Percentiles rank a stretch among this genome's conserved stretches.
phyloP scores from a whole-genome alignment of 2,888 invertebrate species.

The Philaethria dido region DNA sequence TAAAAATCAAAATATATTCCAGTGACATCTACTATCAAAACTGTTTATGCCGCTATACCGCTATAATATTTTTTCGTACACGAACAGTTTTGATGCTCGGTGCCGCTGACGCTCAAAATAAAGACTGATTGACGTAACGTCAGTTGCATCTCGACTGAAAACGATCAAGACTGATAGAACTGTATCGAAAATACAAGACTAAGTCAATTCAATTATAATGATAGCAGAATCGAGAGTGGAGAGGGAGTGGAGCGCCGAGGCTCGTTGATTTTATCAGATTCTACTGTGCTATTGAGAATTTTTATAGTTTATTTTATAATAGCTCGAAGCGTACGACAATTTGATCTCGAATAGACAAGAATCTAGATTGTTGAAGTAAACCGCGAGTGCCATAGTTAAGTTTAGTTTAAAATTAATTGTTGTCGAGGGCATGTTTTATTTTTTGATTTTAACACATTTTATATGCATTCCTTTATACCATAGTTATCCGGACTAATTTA shows the following conservation, averaged over 20 bases:
- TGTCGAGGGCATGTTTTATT: slow-evolving; percentile 76
- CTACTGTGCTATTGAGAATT: slow-evolving; percentile 52
- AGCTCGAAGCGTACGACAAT: slow-evolving; percentile 77
- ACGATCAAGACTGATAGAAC: slow-evolving; percentile 42
- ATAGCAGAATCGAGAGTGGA: slow-evolving; percentile 29
- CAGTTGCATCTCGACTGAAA: slow-evolving; percentile 41
- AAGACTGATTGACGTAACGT: slow-evolving; percentile 44
- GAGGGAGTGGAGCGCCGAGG: slow-evolving; percentile 38
- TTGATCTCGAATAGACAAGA: slow-evolving; percentile 67
- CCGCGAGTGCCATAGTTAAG: slow-evolving; percentile 61
- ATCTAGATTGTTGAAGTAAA: slow-evolving; percentile 82
- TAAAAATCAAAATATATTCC: slow-evolving; percentile 14
- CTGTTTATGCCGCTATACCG: slow-evolving; percentile 23
- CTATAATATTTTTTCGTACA: slow-evolving; percentile 14
- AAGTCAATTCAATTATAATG: slow-evolving; percentile 9
- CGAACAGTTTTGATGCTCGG: slow-evolving; percentile 37
- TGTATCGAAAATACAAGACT: slow-evolving; percentile 27
- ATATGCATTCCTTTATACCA: slow-evolving; percentile 55
- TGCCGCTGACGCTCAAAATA: slow-evolving; percentile 29
- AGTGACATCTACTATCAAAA: slow-evolving; percentile 37
- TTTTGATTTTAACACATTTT: slow-evolving; percentile 69
- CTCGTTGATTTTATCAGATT: slow-evolving; percentile 62
- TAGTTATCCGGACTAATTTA: slow-evolving; percentile 56
- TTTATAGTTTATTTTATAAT: slow-evolving; percentile 65
- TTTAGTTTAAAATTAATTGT: slow-evolving; percentile 51